Percentiles rank a stretch among this genome's conserved stretches.
These are phyloP conservation scores for Gavia stellata DNA, from an alignment of 2,113 vertebrate species.

Conservation along the genomic window DNA sequence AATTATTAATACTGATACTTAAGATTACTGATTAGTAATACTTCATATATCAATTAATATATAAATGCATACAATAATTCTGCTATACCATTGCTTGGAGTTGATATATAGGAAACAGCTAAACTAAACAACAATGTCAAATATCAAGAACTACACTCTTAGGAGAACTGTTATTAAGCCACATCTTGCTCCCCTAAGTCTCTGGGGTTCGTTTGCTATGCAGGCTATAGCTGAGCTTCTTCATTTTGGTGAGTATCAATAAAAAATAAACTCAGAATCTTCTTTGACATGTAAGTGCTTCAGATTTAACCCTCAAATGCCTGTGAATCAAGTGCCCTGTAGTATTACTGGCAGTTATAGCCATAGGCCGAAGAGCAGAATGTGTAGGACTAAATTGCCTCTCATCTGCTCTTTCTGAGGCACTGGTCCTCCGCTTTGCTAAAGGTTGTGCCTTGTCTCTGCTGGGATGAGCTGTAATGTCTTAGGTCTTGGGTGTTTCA, in stretches of 20 bases:
- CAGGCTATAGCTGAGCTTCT: neutral
- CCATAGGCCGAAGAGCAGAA: neutral
- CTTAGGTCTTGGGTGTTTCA: neutral
- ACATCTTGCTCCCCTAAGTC: neutral
- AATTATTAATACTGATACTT: neutral
- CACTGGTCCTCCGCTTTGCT: neutral
- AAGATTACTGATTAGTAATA: neutral
- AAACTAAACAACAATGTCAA: neutral
- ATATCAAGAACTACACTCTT: neutral
- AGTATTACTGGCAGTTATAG: neutral
- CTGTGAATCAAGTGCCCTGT: neutral
- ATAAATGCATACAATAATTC: neutral
- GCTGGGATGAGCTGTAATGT: neutral
- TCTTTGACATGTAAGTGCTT: neutral
- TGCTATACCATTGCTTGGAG: neutral
- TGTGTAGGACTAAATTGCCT: neutral
- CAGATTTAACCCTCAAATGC: neutral
- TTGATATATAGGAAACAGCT: neutral
- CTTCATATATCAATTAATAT: neutral
- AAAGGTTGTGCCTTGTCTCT: neutral
- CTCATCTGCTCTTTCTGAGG: neutral
- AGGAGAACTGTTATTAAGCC: neutral
- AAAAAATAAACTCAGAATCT: neutral
- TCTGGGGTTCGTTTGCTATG: neutral
- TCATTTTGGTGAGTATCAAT: neutral